A percentile compares a stretch with the other conserved stretches of the same genome.
Evolutionary conservation across 2,888 invertebrate species (phyloP).

Genomic region (Steinernema hermaphroditum): DNA sequence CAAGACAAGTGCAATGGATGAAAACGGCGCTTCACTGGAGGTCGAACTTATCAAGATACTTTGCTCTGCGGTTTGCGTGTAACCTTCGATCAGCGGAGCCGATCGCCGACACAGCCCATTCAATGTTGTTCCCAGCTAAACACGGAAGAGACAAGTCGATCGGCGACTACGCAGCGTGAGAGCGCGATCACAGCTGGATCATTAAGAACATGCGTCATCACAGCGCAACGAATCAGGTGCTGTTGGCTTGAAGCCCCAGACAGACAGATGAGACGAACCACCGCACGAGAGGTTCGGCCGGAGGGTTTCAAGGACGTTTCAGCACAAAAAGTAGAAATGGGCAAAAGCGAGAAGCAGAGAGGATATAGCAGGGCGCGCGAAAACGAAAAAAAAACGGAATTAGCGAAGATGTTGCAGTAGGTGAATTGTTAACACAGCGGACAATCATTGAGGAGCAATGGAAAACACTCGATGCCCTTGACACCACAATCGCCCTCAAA

Average conservation of each 20-base stretch:
- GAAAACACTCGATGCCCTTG: slow-evolving; percentile 29
- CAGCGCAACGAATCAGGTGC: not conserved
- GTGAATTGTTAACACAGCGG: not conserved
- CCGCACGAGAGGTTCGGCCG: not conserved
- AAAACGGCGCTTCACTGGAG: no score
- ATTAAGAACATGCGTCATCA: slow-evolving; percentile 4
- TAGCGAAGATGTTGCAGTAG: not conserved
- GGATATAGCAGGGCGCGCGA: not conserved
- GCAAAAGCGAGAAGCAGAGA: not conserved
- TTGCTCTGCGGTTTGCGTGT: not conserved
- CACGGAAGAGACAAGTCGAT: not conserved
- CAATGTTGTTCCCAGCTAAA: slow-evolving; percentile 8
- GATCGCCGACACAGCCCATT: not conserved
- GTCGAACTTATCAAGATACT: not conserved
- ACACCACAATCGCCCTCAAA: slow-evolving; percentile 29
- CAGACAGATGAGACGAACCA: not conserved
- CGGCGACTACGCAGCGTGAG: not conserved
- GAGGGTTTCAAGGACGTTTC: not conserved
- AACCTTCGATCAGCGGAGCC: slow-evolving; percentile 8
- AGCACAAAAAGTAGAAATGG: not conserved
- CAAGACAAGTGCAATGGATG: not conserved
- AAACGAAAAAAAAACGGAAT: not conserved
- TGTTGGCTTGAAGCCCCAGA: not conserved
- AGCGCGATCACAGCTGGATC: not conserved
- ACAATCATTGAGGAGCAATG: not conserved